A percentile compares a stretch with the other conserved stretches of the same genome.
Evolutionary conservation across 2,797 vertebrate genomes (phyloP).

Genomic region (Borostomias antarcticus): DNA sequence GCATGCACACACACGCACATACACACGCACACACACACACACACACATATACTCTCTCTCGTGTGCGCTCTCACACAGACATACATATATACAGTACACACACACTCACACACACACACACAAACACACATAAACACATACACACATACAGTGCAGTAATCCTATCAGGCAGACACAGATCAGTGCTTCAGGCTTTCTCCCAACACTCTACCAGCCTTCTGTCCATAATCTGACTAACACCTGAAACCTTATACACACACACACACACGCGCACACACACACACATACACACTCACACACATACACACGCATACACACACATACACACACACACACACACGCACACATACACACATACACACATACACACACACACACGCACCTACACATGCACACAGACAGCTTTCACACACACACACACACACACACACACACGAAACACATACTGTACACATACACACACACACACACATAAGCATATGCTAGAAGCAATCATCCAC

Average conservation of each 20-base stretch:
- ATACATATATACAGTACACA: slow-evolving; percentile 22
- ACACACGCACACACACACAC: neutral
- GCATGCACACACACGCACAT: neutral
- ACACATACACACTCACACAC: slow-evolving; percentile 15
- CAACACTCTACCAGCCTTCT: too few relatives aligned
- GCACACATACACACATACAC: slow-evolving; percentile 8
- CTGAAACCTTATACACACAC: slow-evolving; percentile 18
- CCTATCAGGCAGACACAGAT: too few relatives aligned
- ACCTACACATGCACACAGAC: neutral
- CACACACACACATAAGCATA: slow-evolving; percentile 32
- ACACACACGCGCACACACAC: slow-evolving; percentile 7
- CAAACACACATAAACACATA: slow-evolving; percentile 1
- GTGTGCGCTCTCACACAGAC: slow-evolving; percentile 12
- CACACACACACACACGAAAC: neutral
- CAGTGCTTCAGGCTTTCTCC: too few relatives aligned
- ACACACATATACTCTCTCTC: neutral
- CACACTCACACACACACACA: slow-evolving; percentile 22
- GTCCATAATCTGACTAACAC: too few relatives aligned
- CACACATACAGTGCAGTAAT: slow-evolving; percentile 24
- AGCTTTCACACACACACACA: neutral
- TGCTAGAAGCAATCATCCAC: slow-evolving; percentile 29
- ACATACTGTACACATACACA: neutral
- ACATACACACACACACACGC: slow-evolving; percentile 22
- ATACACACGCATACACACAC: slow-evolving; percentile 33
- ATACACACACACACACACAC: slow-evolving; percentile 17